These are phyloP conservation scores for Cheilosia vulpina DNA, from an alignment of 2,888 invertebrate genomes.

Conservation along the genomic window DNA sequence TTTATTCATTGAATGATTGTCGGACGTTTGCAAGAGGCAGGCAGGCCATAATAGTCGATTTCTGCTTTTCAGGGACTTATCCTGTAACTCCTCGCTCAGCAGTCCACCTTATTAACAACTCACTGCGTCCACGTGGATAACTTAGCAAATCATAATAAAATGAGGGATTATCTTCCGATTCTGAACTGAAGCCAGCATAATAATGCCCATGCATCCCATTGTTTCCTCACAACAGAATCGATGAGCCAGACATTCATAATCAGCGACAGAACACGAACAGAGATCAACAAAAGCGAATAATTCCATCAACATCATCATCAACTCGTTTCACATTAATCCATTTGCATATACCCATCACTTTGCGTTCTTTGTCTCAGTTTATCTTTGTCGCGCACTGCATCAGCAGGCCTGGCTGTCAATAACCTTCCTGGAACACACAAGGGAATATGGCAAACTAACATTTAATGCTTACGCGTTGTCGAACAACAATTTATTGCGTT, in stretches of 20 bases:
- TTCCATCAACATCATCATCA: constrained; percentile 62
- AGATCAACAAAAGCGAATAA: constrained; percentile 45
- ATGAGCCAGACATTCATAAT: constrained; percentile 18
- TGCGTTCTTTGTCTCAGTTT: constrained; percentile 39
- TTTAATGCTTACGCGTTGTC: constrained; percentile 56
- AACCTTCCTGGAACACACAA: background rate
- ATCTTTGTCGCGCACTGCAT: constrained; percentile 27
- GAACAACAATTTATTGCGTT: constrained; percentile 68
- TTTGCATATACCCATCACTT: constrained; percentile 67
- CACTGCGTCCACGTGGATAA: too few relatives aligned
- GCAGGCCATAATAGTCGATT: too few relatives aligned
- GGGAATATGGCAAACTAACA: constrained; percentile 12
- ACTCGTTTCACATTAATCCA: constrained; percentile 59
- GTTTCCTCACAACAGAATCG: background rate
- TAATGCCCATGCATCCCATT: background rate
- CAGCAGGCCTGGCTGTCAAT: background rate
- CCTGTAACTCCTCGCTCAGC: too few relatives aligned
- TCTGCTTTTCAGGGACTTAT: too few relatives aligned
- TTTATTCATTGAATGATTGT: too few relatives aligned
- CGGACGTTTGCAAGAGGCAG: too few relatives aligned
- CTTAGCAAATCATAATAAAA: too few relatives aligned
- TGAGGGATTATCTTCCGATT: background rate
- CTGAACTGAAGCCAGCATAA: background rate
- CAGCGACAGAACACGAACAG: constrained; percentile 29
- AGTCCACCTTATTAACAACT: too few relatives aligned